phyloP scores from a whole-genome alignment of 2,797 vertebrate species.

The Myotis findleyi region DNA sequence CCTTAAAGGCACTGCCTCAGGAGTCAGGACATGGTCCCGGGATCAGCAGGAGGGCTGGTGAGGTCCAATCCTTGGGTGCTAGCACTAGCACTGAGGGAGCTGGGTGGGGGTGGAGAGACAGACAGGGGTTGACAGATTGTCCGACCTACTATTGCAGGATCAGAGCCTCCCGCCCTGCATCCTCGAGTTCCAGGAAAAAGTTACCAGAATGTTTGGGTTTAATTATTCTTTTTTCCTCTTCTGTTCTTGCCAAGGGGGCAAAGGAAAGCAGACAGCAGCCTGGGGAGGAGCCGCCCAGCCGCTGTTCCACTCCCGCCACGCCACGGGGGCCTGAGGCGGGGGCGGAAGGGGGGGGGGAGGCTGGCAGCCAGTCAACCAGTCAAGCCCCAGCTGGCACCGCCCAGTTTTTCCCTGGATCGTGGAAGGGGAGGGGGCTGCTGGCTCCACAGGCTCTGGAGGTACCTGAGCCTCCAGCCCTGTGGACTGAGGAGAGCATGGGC shows the following conservation, averaged over 20 bases:
- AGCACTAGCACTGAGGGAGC: neutral
- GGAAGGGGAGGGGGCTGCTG: neutral
- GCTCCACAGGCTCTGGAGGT: neutral
- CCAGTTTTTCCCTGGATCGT: neutral
- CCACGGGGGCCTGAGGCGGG: conserved; percentile 65
- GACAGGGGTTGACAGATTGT: neutral
- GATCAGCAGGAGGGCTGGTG: neutral
- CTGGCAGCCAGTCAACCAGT: conserved; percentile 50
- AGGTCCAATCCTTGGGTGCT: neutral
- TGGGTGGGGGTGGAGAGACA: neutral
- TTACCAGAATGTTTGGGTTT: conserved; percentile 80
- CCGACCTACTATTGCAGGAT: conserved; percentile 7
- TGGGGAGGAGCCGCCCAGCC: conserved; percentile 66
- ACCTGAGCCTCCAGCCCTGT: neutral
- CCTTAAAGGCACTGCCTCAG: neutral
- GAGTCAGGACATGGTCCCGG: neutral
- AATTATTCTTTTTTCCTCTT: conserved; percentile 80
- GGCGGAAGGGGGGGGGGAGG: conserved; percentile 7
- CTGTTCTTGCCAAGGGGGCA: conserved; percentile 78
- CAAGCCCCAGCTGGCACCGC: conserved; percentile 5
- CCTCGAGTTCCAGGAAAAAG: conserved; percentile 80
- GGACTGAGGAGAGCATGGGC: neutral
- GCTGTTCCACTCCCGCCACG: neutral
- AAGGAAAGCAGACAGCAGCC: conserved; percentile 78
- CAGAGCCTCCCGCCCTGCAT: conserved; percentile 60